Base-by-base conservation (phyloP, 2,797 vertebrate genomes). In the Mastacembelus armatus region DNA sequence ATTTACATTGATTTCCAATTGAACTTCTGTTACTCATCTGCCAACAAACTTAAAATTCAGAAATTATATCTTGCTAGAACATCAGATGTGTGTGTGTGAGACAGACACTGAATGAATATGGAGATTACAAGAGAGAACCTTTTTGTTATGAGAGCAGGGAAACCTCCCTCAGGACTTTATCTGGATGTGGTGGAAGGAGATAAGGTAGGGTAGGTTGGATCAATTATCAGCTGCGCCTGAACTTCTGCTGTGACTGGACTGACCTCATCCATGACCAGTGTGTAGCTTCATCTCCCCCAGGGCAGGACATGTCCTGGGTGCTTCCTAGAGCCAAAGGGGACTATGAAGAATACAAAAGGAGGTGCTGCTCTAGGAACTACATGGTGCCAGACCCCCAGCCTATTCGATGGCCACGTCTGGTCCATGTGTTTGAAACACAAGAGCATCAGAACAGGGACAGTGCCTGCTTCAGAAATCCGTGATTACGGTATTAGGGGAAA, bases 131-230 rank as follows among this genome's bases (percentile, higher is more conserved):
- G 52, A 36, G 8, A 4, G 52, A 27, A 26, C 26, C 0, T 26
- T 42, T 42, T 51, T 87, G 36, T 85, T 87, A 83, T 38, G 80
- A 95, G 95, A 95, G 95, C 95, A 77, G 95, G 94, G 56, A 95
- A 95, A 74, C 95, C 94, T 22, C 95, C 95, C 62, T 92, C 93
- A 29, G 95, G 96, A 80, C 93, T 95, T 68, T 95, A 96, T 86
- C 85, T 96, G 89, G 95, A 96, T 88, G 95, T 95, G 68, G 94
- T 96, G 70, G 96, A 96, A 93, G 94, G 94, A 92, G 94, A 96
- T 87, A 95, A 95, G 84, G 93, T 95, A 65, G 94, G 95, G 77
- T 95, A 97, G 95, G 95, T 95, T 93, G 87, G 94, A 71, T 29
- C 16, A 43, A 26, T 61, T 45, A 56, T 57, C 32, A 38, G 1